Conservation (phyloP, 2,888 invertebrate species). For the Gastracanthus pulcherrimus region DNA sequence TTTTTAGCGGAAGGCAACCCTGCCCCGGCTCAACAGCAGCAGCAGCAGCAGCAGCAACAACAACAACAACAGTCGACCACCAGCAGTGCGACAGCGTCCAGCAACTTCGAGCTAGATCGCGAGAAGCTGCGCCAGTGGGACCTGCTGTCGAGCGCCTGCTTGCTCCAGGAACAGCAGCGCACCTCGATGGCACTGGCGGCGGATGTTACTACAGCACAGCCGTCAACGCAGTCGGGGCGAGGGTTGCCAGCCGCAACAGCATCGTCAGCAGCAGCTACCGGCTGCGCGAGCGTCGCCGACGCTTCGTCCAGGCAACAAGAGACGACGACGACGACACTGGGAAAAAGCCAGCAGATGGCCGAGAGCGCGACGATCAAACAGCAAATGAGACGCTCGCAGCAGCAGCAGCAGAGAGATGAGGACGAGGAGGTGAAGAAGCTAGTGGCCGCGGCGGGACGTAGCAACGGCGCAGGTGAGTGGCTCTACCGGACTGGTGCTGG, state of each 20-base stretch:
- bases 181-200: constrained; percentile 81
- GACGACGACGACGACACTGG: constrained; percentile 48
- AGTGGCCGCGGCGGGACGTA: constrained; percentile 62
- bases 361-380: constrained; percentile 55
- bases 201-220: constrained; percentile 61
- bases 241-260: constrained; percentile 56
- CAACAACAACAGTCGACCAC: constrained; percentile 64
- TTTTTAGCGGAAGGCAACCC: constrained; percentile 79
- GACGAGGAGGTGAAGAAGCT: constrained; percentile 53
- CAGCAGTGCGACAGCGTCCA: constrained; percentile 65
- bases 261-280: constrained; percentile 52
- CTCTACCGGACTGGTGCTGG: constrained; percentile 72
- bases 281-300: constrained; percentile 50
- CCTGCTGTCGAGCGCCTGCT: constrained; percentile 87
- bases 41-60: constrained; percentile 67
- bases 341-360: constrained; percentile 7
- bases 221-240: constrained; percentile 59
- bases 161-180: constrained; percentile 75
- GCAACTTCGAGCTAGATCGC: constrained; percentile 83
- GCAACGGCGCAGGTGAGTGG: constrained; percentile 71
- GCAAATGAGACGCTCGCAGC: no score
- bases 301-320: constrained; percentile 37
- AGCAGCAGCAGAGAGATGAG: constrained; percentile 25
- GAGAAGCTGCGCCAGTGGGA: constrained; percentile 94
- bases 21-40: constrained; percentile 72